A percentile compares a stretch with the other conserved stretches of the same genome.
phyloP scores from a whole-genome alignment of 2,797 vertebrate genomes.

The Somateria mollissima region DNA sequence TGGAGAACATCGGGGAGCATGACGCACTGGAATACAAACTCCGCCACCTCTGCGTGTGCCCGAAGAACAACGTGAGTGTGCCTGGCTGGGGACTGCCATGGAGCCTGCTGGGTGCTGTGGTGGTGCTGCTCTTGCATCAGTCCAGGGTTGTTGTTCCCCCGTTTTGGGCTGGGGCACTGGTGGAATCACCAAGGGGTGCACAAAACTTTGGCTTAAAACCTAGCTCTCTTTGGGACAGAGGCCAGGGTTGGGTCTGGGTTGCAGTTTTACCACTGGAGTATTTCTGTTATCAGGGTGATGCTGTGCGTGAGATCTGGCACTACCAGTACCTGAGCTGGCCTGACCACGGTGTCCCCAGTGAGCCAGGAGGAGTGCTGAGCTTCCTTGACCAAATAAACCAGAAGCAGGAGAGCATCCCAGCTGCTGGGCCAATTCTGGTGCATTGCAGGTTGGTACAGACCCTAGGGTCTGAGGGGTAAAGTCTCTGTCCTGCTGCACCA shows the following conservation, averaged over 20 bases:
- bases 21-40: constrained; percentile 89
- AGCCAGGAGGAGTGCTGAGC: constrained; percentile 91
- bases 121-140: background rate
- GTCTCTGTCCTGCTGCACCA: background rate
- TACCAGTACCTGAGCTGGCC: constrained; percentile 98
- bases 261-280: background rate
- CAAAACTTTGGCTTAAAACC: background rate
- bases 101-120: background rate
- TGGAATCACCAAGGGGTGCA: background rate
- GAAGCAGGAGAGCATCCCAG: constrained; percentile 83
- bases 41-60: constrained; percentile 81
- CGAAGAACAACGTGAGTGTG: constrained; percentile 78
- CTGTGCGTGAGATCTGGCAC: constrained; percentile 85
- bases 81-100: background rate
- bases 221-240: background rate
- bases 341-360: constrained; percentile 91
- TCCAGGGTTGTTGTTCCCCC: background rate
- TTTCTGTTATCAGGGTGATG: constrained; percentile 36
- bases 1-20: constrained; percentile 77
- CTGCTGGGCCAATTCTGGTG: constrained; percentile 88
- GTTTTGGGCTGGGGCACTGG: background rate
- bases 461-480: background rate
- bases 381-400: constrained; percentile 92
- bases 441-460: constrained; percentile 91
- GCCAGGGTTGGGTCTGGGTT: background rate